Base-by-base conservation (phyloP, 2,888 invertebrate species). In the Seira ritae region DNA sequence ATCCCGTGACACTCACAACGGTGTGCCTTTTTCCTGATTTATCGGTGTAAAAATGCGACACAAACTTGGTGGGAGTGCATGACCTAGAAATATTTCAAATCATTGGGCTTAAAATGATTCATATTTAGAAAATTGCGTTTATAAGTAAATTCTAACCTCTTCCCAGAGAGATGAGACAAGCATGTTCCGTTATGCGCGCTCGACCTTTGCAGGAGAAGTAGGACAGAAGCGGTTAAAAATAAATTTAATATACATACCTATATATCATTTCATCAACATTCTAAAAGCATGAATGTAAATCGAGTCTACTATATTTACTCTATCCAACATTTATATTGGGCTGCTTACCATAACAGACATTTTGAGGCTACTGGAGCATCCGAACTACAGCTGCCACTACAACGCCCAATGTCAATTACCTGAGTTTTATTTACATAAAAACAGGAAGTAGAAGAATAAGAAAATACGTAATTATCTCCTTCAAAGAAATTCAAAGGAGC, bases 321-420 rank as follows among this genome's bases (percentile, higher is more conserved):
- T n/a, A n/a, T n/a, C n/a, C n/a, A n/a, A 70, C 2, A 20, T 4
- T 68, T 23, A 10, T n/a, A 20, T 31, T 46, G 65, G 23, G 42
- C 46, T 22, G 23, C 42, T 60, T 10, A 89, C 89, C 89, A 85
- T n/a, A 88, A 24, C 20, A 89, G 87, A 86, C 89, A 89, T 85
- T 89, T 89, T 67, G 88, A 87, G 74, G 87, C 81, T 71, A 85
- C 80, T 31, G 87, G 85, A 24, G 80, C 76, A 60, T 77, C 90
- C 15, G 90, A 89, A 87, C n/a, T n/a, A n/a, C 91, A 92, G 42
- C 89, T 89, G 22, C 91, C 91, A 69, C 90, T 90, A 81, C 91
- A 91, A 82, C 90, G 90, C 6, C 91, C 91, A 60, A 92, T 90
- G 87, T 91, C 91, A 86, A 91, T 91, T 87, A 90, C 89, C 91